Evolutionary conservation across 2,113 vertebrate genomes (phyloP), one percentile per base, ranked within the genome.

Genomic region (Chamaea fasciata): DNA sequence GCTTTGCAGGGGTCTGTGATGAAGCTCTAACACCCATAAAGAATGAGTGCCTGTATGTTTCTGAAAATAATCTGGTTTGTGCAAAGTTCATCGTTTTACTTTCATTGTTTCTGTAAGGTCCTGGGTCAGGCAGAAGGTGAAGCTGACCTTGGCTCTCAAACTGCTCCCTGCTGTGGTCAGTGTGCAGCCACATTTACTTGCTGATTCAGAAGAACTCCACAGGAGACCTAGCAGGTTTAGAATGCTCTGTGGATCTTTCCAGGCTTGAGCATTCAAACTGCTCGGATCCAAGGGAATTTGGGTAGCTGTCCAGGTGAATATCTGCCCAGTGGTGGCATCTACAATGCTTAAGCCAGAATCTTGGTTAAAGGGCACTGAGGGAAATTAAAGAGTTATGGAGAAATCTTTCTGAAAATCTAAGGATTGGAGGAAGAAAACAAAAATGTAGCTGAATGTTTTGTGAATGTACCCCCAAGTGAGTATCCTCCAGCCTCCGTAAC

Each of bases 381-480:
- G 26, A 91, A 84, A 6, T 8, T 57, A 31, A 46, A 94, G 11
- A 59, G 14, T 39, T 63, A 39, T 5, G 47, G 56, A 50, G 24
- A 63, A 84, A 41, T 52, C 5, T 33, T 74, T 81, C 64, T 71
- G 65, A 84, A 91, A 81, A 82, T 55, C 27, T 75, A 39, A 47
- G 47, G n/a, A 53, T 0, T 91, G 15, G 20, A 42, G 75, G 1
- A 31, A 46, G 55, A 53, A 28, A 4, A 3, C 7, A 26, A 67
- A 87, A 81, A 59, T 19, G 10, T 27, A 70, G 37, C 7, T 77
- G 47, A 93, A 39, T 60, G 13, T 44, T 89, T 83, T 49, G 44
- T 41, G 28, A 85, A 73, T 0, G 0, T 41, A 65, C 4, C 27
- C 49, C 30, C 21, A 80, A 55, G 18, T 7, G 26, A 86, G 44